Percentiles rank a stretch among this genome's conserved stretches.
Evolutionary conservation across 2,113 vertebrate genomes (phyloP).

Genomic region (Ramphastos sulfuratus): DNA sequence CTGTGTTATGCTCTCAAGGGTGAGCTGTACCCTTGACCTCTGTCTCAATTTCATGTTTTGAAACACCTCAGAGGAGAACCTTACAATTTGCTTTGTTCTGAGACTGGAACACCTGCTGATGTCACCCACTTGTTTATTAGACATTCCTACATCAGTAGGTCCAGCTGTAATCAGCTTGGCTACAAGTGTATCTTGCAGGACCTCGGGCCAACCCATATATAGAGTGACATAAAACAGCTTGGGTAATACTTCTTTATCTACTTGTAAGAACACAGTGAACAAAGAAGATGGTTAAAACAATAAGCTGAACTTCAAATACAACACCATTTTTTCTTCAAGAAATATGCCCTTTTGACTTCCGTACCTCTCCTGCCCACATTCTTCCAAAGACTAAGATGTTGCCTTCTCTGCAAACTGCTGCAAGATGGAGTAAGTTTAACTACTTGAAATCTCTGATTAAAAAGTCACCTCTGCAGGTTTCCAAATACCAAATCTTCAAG

Average conservation of each 20-base stretch:
- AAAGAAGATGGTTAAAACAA: conserved; percentile 1
- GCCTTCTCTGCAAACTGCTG: not conserved
- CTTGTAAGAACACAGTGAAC: not conserved
- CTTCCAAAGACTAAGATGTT: not conserved
- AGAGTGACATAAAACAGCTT: not conserved
- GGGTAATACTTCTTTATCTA: not conserved
- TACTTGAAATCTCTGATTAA: not conserved
- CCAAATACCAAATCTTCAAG: not conserved
- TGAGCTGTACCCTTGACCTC: not conserved
- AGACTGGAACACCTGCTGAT: not conserved
- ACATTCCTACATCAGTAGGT: not conserved
- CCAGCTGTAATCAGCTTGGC: not conserved
- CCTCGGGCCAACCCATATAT: not conserved
- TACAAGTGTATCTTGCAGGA: not conserved
- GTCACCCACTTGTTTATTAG: not conserved
- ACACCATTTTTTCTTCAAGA: not conserved
- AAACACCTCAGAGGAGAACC: not conserved
- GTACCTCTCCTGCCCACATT: not conserved
- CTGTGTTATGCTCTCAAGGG: not conserved
- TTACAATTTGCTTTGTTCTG: not conserved
- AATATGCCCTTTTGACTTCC: not conserved
- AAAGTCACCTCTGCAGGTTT: not conserved
- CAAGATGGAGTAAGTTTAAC: not conserved
- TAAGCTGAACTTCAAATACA: not conserved
- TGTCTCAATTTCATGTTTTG: not conserved